These are phyloP conservation scores for Lophura nycthemera DNA, from an alignment of 2,113 vertebrate species.

Conservation along the genomic window DNA sequence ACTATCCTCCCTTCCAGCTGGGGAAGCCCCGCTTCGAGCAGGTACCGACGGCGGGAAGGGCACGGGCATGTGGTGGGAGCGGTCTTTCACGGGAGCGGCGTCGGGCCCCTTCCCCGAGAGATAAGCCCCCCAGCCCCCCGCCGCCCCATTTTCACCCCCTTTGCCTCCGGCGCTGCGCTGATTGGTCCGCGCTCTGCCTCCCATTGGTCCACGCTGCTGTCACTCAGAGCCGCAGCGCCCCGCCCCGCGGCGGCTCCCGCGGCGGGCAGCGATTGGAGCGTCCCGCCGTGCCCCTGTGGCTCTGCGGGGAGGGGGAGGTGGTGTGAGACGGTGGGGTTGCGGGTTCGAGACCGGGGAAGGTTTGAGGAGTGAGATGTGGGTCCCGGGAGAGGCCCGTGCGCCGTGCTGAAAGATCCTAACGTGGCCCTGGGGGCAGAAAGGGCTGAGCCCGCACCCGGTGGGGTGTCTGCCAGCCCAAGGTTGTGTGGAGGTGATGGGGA, in stretches of 20 bases:
- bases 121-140: not conserved
- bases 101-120: not conserved
- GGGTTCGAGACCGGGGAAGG: not conserved
- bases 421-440: not conserved
- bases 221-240: not conserved
- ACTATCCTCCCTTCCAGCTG: slow-evolving; percentile 83
- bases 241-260: not conserved
- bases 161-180: not conserved
- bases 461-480: not conserved
- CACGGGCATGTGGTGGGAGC: not conserved
- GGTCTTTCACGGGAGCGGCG: not conserved
- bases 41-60: slow-evolving; percentile 74
- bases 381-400: accelerated
- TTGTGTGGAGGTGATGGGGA: not conserved
- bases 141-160: not conserved
- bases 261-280: slow-evolving; percentile 62
- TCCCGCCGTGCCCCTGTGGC: not conserved
- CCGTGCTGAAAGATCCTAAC: accelerated
- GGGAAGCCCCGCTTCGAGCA: slow-evolving; percentile 89
- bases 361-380: accelerated
- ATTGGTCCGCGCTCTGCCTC: not conserved
- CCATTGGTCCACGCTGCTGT: slow-evolving; percentile 14
- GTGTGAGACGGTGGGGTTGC: accelerated
- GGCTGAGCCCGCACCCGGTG: not conserved
- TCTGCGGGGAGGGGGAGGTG: not conserved